Percentiles rank a stretch among this genome's conserved stretches.
phyloP scores from a whole-genome alignment of 2,888 invertebrate genomes.

The Matsumyia berberina region DNA sequence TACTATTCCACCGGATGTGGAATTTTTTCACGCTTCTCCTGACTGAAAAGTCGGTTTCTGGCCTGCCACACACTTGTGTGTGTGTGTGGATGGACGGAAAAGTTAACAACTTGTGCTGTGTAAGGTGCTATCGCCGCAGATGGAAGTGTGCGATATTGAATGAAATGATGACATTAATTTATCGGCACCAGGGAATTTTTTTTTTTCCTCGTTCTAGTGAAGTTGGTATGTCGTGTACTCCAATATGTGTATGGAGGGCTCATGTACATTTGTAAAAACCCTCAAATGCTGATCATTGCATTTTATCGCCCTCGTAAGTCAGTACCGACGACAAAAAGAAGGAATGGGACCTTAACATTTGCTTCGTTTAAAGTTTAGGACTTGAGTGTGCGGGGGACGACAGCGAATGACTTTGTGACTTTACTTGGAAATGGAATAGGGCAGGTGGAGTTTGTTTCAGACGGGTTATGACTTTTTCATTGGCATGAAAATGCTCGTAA shows the following conservation, averaged over 20 bases:
- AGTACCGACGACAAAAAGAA: slow-evolving; percentile 3
- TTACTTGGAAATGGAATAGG: not conserved
- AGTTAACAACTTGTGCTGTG: slow-evolving; percentile 71
- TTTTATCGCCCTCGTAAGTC: slow-evolving; percentile 35
- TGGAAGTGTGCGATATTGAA: slow-evolving; percentile 69
- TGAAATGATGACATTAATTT: slow-evolving; percentile 75
- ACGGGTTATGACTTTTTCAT: slow-evolving; percentile 19
- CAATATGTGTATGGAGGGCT: not conserved
- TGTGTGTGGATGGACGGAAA: slow-evolving; percentile 41
- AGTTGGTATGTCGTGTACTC: not conserved
- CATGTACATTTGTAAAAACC: slow-evolving; percentile 25
- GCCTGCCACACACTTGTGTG: not conserved
- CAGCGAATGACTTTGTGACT: slow-evolving; percentile 4
- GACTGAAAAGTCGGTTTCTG: slow-evolving; percentile 14
- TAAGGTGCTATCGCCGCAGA: slow-evolving; percentile 67
- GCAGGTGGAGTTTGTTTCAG: not conserved
- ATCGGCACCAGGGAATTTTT: slow-evolving; percentile 60
- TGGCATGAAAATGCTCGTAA: not conserved
- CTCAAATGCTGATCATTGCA: slow-evolving; percentile 66
- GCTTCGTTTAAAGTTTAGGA: slow-evolving; percentile 41
- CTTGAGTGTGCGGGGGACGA: not conserved
- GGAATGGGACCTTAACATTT: slow-evolving; percentile 46
- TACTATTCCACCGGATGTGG: slow-evolving; percentile 22
- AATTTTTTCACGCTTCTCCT: slow-evolving; percentile 21
- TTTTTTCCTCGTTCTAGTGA: slow-evolving; percentile 24